Evolutionary conservation across 2,888 invertebrate species (phyloP).

Genomic region (Matsumyia berberina): DNA sequence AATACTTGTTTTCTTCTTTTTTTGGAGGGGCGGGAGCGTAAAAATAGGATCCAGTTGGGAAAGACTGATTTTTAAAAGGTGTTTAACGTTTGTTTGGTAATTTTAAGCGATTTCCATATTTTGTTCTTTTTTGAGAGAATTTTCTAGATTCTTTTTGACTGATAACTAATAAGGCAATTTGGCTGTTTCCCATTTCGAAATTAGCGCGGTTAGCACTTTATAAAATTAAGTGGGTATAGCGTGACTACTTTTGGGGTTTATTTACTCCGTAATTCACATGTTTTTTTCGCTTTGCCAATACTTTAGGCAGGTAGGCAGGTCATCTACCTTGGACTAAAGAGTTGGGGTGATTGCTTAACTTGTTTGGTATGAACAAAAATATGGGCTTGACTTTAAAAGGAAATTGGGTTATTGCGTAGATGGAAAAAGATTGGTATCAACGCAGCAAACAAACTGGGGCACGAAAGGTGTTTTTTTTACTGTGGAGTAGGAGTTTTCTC

Average conservation of each 20-base stretch:
- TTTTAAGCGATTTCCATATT: neutral
- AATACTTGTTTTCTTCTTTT: neutral
- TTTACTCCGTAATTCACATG: neutral
- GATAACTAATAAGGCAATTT: neutral
- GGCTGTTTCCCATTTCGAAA: neutral
- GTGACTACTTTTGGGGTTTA: neutral
- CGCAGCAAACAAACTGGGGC: no score
- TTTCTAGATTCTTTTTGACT: neutral
- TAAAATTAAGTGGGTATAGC: neutral
- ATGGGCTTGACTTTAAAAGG: neutral
- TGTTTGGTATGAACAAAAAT: neutral
- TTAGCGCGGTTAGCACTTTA: neutral
- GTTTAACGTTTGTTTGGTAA: neutral
- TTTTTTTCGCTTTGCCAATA: neutral
- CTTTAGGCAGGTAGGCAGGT: neutral
- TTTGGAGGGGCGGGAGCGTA: no score
- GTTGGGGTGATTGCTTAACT: neutral
- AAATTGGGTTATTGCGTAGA: neutral
- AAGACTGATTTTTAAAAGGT: constrained; percentile 3
- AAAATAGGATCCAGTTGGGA: neutral
- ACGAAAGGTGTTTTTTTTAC: no score
- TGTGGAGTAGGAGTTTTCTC: no score
- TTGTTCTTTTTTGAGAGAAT: neutral
- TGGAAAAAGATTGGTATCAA: neutral
- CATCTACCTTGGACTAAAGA: neutral